A percentile compares a stretch with the other conserved stretches of the same genome.
Evolutionary conservation across 2,797 vertebrate genomes (phyloP).

Genomic region (Hypotaenidia philippensis): DNA sequence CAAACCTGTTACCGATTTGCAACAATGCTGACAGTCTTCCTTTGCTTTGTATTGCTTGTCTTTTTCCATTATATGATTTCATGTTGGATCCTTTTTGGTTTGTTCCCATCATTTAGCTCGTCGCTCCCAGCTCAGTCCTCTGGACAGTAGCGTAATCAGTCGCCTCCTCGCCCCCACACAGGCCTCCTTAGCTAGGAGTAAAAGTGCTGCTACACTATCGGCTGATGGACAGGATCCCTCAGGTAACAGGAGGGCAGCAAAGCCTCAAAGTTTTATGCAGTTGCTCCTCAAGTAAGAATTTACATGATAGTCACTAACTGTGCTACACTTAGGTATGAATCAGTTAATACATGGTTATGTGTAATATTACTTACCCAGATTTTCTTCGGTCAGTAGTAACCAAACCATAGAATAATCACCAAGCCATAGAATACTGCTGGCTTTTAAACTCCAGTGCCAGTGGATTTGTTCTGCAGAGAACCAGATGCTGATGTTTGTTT

Average conservation of each 20-base stretch:
- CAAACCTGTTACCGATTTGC: neutral
- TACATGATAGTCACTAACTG: neutral
- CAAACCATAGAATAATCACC: neutral
- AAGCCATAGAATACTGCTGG: neutral
- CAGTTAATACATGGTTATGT: neutral
- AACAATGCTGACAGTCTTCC: neutral
- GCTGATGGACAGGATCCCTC: conserved; percentile 87
- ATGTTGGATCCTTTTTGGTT: conserved; percentile 75
- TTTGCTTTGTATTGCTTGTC: conserved; percentile 68
- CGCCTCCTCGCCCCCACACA: conserved; percentile 93
- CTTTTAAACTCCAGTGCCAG: neutral
- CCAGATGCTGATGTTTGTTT: neutral
- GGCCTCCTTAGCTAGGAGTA: conserved; percentile 95
- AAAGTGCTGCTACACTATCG: conserved; percentile 90
- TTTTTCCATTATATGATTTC: conserved; percentile 61
- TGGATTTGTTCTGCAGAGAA: neutral
- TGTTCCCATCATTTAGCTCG: conserved; percentile 84
- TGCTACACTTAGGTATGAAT: neutral
- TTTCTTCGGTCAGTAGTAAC: neutral
- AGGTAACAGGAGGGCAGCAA: conserved; percentile 86
- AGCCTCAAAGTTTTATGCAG: neutral
- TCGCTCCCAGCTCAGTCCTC: conserved; percentile 82
- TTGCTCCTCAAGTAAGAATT: conserved; percentile 31
- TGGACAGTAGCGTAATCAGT: conserved; percentile 91
- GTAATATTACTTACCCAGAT: neutral